Evolutionary conservation across 2,113 vertebrate genomes (phyloP).

Genomic region (Alosa alosa): DNA sequence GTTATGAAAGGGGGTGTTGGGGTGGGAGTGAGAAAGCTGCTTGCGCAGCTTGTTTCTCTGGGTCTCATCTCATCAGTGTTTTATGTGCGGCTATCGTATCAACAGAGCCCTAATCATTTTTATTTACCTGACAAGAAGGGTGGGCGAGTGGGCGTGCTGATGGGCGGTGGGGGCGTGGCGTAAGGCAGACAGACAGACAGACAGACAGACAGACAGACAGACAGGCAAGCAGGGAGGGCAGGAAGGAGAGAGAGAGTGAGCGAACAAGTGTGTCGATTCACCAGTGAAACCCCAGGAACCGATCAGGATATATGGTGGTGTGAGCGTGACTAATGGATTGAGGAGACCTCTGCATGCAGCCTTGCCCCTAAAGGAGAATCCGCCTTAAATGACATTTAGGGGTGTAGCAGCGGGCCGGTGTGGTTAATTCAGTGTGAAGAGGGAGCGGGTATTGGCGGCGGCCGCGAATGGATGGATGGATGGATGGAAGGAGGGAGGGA

Average conservation of each 20-base stretch:
- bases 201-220: conserved; percentile 45
- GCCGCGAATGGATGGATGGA: background rate
- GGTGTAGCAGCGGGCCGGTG: conserved; percentile 19
- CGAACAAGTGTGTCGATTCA: conserved; percentile 37
- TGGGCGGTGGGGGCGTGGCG: conserved; percentile 45
- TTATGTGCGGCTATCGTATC: conserved; percentile 27
- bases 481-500: background rate
- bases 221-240: conserved; percentile 32
- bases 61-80: background rate
- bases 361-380: conserved; percentile 29
- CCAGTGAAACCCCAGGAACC: conserved; percentile 34
- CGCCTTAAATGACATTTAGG: conserved; percentile 46
- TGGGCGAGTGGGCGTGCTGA: conserved; percentile 20
- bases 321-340: conserved; percentile 46
- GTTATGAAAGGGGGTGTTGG: background rate
- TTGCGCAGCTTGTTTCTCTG: conserved; percentile 7
- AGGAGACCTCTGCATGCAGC: conserved; percentile 14
- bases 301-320: conserved; percentile 45
- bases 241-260: conserved; percentile 30
- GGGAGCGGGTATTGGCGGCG: conserved; percentile 35
- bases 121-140: conserved; percentile 30
- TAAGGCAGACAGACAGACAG: background rate
- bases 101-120: conserved; percentile 39
- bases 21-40: background rate
- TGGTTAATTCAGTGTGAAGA: conserved; percentile 41